A percentile compares a stretch with the other conserved stretches of the same genome.
phyloP scores from a whole-genome alignment of 1,140 invertebrate species.

The Chironomus tepperi region DNA sequence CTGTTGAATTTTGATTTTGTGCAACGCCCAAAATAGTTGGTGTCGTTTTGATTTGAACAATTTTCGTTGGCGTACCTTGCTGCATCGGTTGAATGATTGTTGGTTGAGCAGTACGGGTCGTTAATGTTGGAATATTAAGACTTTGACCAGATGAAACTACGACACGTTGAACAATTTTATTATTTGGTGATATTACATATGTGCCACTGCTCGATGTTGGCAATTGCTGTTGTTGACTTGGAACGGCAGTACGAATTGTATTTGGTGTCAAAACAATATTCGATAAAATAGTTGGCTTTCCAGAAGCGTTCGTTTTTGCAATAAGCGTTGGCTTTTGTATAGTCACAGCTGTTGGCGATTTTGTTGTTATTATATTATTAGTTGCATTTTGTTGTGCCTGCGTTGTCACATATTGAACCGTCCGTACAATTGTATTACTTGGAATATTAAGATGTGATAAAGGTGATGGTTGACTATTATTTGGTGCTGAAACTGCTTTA shows the following conservation, averaged over 20 bases:
- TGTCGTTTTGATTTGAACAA: constrained; percentile 29
- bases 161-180: constrained; percentile 20
- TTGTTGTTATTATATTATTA: neutral
- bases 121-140: constrained; percentile 35
- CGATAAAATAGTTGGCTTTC: constrained; percentile 5
- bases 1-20: constrained; percentile 26
- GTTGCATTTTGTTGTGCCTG: neutral
- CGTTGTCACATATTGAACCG: constrained; percentile 6
- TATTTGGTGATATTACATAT: constrained; percentile 13
- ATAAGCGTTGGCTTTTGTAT: constrained; percentile 19
- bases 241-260: neutral
- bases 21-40: constrained; percentile 35
- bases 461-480: neutral
- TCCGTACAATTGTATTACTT: constrained; percentile 5
- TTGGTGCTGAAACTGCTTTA: constrained; percentile 1
- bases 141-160: neutral
- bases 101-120: constrained; percentile 29
- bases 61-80: constrained; percentile 30
- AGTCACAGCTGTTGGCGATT: neutral
- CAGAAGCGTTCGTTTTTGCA: neutral
- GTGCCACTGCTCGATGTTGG: neutral
- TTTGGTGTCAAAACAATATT: constrained; percentile 16
- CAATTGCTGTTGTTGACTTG: neutral
- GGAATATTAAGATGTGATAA: constrained; percentile 22
- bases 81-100: constrained; percentile 37